Conservation (phyloP, 2,888 invertebrate species). For the Hemithea aestivaria region DNA sequence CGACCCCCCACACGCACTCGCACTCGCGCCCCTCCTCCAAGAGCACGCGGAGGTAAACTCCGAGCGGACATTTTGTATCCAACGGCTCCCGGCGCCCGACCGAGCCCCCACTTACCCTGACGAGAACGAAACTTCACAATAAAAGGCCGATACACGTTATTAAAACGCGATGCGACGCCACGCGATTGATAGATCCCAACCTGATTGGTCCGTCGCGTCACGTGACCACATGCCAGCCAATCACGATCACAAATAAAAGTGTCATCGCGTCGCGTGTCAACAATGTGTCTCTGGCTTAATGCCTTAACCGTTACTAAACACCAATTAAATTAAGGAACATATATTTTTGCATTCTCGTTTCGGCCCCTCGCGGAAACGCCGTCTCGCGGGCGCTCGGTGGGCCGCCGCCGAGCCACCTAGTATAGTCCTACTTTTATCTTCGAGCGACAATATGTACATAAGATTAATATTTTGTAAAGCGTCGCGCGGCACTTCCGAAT, state of each 20-base stretch:
- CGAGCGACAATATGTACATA: slow-evolving; percentile 80
- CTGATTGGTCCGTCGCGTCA: too few relatives aligned
- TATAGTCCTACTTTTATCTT: slow-evolving; percentile 70
- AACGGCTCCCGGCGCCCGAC: slow-evolving; percentile 38
- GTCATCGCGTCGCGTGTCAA: slow-evolving; percentile 3
- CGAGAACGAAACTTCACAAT: too few relatives aligned
- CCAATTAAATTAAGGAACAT: slow-evolving; percentile 29
- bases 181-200: too few relatives aligned
- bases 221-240: too few relatives aligned
- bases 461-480: slow-evolving; percentile 74
- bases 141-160: too few relatives aligned
- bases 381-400: background rate
- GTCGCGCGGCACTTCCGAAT: slow-evolving; percentile 51
- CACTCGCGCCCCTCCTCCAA: slow-evolving; percentile 78
- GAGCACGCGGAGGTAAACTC: slow-evolving; percentile 75
- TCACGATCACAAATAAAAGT: too few relatives aligned
- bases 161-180: too few relatives aligned
- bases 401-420: slow-evolving; percentile 39
- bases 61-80: slow-evolving; percentile 49
- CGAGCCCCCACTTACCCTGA: too few relatives aligned
- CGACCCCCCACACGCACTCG: slow-evolving; percentile 75
- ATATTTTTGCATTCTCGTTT: slow-evolving; percentile 11
- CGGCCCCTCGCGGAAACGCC: slow-evolving; percentile 1
- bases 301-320: slow-evolving; percentile 26
- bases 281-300: slow-evolving; percentile 12